These are phyloP conservation scores for Cotesia vestalis DNA, from an alignment of 1,140 invertebrate species.

Conservation along the genomic window DNA sequence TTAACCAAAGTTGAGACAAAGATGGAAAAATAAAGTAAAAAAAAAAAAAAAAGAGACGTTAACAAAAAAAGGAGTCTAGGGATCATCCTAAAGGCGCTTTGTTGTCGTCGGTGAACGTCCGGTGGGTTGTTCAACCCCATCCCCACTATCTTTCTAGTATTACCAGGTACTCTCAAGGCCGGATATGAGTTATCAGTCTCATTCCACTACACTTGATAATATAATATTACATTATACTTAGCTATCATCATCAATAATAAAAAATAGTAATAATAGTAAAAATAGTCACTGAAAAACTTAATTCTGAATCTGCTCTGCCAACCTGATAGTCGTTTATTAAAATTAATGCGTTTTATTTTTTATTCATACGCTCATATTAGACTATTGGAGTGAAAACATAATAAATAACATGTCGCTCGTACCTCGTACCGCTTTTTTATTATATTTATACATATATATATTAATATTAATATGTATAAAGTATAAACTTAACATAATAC, in stretches of 20 bases:
- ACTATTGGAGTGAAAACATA: too few relatives aligned
- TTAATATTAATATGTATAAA: too few relatives aligned
- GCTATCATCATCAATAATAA: too few relatives aligned
- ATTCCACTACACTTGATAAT: conserved; percentile 13
- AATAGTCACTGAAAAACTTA: not conserved
- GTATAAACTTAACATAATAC: too few relatives aligned
- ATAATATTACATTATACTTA: conserved; percentile 1
- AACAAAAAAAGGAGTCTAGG: conserved; percentile 5
- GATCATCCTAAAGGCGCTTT: conserved; percentile 17
- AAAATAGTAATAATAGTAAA: too few relatives aligned
- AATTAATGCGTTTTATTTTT: too few relatives aligned
- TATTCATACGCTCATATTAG: too few relatives aligned
- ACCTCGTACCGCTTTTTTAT: too few relatives aligned
- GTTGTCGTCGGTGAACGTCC: conserved; percentile 22
- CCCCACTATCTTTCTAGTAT: not conserved
- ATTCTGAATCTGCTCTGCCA: too few relatives aligned
- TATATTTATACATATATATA: too few relatives aligned
- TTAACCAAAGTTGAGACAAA: not conserved
- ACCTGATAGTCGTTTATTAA: too few relatives aligned
- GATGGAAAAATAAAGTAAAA: not conserved
- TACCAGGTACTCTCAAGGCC: conserved; percentile 16
- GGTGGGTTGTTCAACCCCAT: conserved; percentile 24
- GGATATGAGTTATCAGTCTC: conserved; percentile 17
- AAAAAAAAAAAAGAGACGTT: not conserved
- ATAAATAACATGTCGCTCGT: too few relatives aligned